Percentiles rank a stretch among this genome's conserved stretches.
These are phyloP conservation scores for Acutogordius australiensis DNA, from an alignment of 2,888 invertebrate species.

Conservation along the genomic window DNA sequence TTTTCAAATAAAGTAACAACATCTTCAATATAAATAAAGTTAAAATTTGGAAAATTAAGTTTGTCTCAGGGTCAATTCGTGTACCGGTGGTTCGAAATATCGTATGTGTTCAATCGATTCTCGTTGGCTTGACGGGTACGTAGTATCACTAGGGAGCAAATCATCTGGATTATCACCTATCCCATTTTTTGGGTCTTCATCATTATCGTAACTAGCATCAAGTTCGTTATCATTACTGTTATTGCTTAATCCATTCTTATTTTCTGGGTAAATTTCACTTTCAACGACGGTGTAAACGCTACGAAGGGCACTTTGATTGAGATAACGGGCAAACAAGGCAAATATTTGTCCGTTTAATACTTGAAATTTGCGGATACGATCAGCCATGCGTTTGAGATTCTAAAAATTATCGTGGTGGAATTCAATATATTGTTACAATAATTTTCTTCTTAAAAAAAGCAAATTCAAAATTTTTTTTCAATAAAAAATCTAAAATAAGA, in stretches of 20 bases:
- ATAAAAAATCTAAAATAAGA: no score
- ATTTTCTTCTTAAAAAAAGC: no score
- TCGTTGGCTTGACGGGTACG: neutral
- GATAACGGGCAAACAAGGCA: constrained; percentile 36
- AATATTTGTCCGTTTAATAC: constrained; percentile 90
- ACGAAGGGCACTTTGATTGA: no score
- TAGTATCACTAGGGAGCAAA: neutral
- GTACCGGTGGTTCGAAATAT: neutral
- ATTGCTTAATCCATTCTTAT: no score
- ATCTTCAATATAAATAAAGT: no score
- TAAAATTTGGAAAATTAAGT: no score
- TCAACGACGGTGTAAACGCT: no score
- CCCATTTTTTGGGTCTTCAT: neutral
- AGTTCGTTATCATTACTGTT: neutral
- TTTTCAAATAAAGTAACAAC: no score
- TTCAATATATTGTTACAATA: no score
- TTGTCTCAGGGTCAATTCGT: neutral
- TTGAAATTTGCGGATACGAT: constrained; percentile 80
- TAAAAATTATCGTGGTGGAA: no score
- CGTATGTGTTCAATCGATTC: neutral
- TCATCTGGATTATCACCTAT: neutral
- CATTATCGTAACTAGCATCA: neutral
- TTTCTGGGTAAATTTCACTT: no score
- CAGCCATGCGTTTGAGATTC: constrained; percentile 82
- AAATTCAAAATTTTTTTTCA: no score